Evolutionary conservation across 2,797 vertebrate genomes (phyloP), one percentile per base, ranked within the genome.

Genomic region (Rhynchotus rufescens): DNA sequence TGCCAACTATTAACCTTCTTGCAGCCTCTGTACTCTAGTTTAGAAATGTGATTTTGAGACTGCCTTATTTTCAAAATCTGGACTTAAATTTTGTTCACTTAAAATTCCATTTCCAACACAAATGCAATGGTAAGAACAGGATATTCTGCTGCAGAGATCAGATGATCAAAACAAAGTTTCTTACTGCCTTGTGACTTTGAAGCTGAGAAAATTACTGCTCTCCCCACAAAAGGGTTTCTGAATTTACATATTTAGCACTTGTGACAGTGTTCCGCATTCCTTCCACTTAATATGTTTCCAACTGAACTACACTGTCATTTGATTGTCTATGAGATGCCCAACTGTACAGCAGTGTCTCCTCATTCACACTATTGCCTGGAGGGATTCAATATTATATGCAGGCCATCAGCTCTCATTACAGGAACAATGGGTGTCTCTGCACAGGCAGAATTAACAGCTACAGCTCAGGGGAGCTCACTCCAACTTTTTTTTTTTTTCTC

Each of bases 291-390:
- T 22, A 47, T 2, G 45, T 54, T 25, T 20, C 51, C 64, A 75
- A 65, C 17, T 0, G 4, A 81, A 4, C 0, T 0, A 32, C 5
- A 61, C 71, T 34, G 51, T 4, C 42, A 5, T 19, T 56, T 30
- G 34, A 54, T n/a, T 16, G 49, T 30, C 1, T 44, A 65, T 64
- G 51, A 73, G 42, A 26, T n/a, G 79, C 25, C 78, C 42, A 32
- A 45, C 7, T 32, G 34, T 4, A 44, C 44, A 65, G 51, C 68
- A 34, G 40, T 0, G 3, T 16, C 54, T 75, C 45, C 62, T 52
- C 73, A 13, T 0, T 51, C 16, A 21, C 34, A 4, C 23, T 15
- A 40, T 1, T 23, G 74, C 76, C 57, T 71, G 9, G 23, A 68
- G 61, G 67, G 65, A 67, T 5, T 8, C 4, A 2, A 28, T 20